Evolutionary conservation across 2,113 vertebrate species (phyloP), one percentile per base, ranked within the genome.

Genomic region (Bucco capensis): DNA sequence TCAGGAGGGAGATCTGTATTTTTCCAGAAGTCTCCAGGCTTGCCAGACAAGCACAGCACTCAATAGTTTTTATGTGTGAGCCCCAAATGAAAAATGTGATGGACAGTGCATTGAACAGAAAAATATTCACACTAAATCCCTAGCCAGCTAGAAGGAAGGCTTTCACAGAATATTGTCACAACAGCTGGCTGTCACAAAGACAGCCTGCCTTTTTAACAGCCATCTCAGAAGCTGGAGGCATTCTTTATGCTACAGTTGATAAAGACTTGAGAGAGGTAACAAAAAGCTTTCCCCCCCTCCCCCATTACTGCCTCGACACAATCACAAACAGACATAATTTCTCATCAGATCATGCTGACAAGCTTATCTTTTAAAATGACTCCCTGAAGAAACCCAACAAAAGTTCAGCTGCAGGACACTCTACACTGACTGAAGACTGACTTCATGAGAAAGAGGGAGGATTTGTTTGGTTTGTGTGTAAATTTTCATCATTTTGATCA

Each of bases 121-220:
- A n/a, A 66, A 57, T 27, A 60, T 24, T 78, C 44, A 49, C 57
- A 75, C 35, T 49, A 86, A 81, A 67, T 83, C 69, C 64, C 69
- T 40, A 58, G 50, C 74, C 85, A 66, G 71, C 35, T 28, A 51
- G 38, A 90, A 83, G n/a, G 38, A 80, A 40, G 53, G 33, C 22
- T 72, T 58, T 56, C 53, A 72, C 24, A 75, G 69, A 74, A 65
- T 46, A 37, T 49, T 86, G 78, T 75, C 77, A 73, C 50, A 89
- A 75, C 83, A 93, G 74, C 88, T 86, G 80, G 76, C 46, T 93
- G 57, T 75, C 76, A 76, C 69, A 76, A 72, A 93, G 90, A 72
- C 61, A 83, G 78, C 80, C 53, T 81, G 44, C 80, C 81, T 57
- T 95, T 90, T 90, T 83, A 96, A 80, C 64, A 79, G 46, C 67